These are phyloP conservation scores for Eupleurogrammus muticus DNA, from an alignment of 2,797 vertebrate genomes.

Conservation along the genomic window DNA sequence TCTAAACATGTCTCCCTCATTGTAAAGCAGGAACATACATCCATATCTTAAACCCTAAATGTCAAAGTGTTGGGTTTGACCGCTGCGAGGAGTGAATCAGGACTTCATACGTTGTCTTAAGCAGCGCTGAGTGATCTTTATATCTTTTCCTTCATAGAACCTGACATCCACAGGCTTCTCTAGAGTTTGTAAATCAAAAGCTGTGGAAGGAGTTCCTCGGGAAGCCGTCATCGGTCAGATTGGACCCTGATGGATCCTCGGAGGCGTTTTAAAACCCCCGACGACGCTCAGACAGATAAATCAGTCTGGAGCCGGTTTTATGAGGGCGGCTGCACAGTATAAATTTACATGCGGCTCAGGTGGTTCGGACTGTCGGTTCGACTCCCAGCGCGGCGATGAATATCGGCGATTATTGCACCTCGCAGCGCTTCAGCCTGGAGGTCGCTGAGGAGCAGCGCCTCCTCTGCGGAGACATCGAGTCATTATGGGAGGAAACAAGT, in stretches of 20 bases:
- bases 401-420: constrained; percentile 20
- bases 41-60: too few species aligned
- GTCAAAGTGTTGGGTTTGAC: too few species aligned
- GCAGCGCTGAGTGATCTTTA: too few species aligned
- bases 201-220: too few species aligned
- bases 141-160: too few species aligned
- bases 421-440: background rate
- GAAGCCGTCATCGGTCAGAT: background rate
- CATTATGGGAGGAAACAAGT: constrained; percentile 24
- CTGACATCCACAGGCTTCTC: too few species aligned
- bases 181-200: too few species aligned
- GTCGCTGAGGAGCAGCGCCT: constrained; percentile 3
- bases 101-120: too few species aligned
- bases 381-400: constrained; percentile 31
- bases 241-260: background rate
- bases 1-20: too few species aligned
- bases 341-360: constrained; percentile 32
- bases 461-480: background rate
- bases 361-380: background rate
- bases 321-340: background rate
- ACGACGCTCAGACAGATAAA: background rate
- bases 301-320: background rate
- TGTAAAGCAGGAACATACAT: too few species aligned
- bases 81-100: too few species aligned
- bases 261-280: background rate